Conservation (phyloP, 2,113 vertebrate species). For the Turnix velox region DNA sequence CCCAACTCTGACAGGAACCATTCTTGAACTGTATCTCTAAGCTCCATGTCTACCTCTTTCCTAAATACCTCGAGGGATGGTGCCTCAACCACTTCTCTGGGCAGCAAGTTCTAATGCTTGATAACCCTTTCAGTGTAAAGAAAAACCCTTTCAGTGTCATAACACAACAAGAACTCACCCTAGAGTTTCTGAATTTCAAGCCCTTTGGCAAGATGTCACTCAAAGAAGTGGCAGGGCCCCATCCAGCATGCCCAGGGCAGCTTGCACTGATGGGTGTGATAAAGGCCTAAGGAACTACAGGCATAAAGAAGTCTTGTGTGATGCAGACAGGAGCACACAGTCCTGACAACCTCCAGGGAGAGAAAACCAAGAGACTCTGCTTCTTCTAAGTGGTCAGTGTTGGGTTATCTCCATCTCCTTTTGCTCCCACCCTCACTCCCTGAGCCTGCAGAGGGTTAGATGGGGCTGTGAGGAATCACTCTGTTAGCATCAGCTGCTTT, state of each 20-base stretch:
- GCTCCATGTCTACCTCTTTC: too few species aligned
- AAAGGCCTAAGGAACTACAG: not conserved
- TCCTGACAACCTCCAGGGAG: not conserved
- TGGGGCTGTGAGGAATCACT: not conserved
- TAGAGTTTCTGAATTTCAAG: not conserved
- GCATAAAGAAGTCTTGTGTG: not conserved
- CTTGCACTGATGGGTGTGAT: not conserved
- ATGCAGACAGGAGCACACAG: not conserved
- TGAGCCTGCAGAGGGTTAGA: not conserved
- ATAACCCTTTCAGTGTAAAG: too few species aligned
- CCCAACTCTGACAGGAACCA: too few species aligned
- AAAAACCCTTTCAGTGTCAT: too few species aligned
- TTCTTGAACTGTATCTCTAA: too few species aligned
- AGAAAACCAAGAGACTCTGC: not conserved
- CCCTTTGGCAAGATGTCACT: not conserved
- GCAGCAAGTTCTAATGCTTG: too few species aligned
- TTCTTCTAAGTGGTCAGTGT: not conserved
- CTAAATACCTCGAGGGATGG: too few species aligned
- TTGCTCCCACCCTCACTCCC: not conserved
- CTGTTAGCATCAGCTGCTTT: not conserved
- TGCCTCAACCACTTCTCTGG: too few species aligned
- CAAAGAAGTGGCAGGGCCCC: not conserved
- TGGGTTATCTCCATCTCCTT: not conserved
- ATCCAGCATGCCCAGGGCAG: accelerated
- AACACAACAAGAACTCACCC: not conserved